Percentiles rank a stretch among this genome's conserved stretches.
Evolutionary conservation across 2,797 vertebrate genomes (phyloP).

Genomic region (Natrix natrix): DNA sequence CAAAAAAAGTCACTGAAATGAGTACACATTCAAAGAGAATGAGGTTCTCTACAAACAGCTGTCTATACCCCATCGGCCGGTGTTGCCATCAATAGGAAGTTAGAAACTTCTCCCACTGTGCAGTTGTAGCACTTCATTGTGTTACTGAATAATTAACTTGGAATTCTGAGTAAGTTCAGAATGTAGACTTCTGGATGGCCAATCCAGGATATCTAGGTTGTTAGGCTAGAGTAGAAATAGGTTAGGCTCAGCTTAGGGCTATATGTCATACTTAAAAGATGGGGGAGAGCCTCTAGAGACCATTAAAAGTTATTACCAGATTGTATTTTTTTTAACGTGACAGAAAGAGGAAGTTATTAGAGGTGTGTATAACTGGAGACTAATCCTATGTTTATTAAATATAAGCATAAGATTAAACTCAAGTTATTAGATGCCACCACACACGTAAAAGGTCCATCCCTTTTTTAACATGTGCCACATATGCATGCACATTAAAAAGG

Average conservation of each 20-base stretch:
- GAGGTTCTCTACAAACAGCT: background rate
- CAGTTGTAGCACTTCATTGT: background rate
- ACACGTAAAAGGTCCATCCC: background rate
- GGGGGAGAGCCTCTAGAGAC: background rate
- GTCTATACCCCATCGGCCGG: background rate
- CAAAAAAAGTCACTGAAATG: background rate
- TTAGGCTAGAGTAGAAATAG: background rate
- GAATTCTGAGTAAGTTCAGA: background rate
- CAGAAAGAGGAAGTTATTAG: background rate
- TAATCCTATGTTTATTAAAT: background rate
- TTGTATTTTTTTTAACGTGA: background rate
- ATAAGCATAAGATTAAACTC: too few species aligned
- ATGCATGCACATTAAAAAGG: background rate
- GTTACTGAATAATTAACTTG: conserved; percentile 9
- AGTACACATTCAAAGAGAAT: background rate
- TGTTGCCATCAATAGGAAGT: background rate
- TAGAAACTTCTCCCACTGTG: background rate
- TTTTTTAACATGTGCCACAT: background rate
- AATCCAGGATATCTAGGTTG: background rate
- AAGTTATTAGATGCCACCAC: background rate
- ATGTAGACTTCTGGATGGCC: background rate
- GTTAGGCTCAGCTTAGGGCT: background rate
- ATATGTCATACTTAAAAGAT: background rate
- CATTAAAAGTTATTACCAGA: background rate
- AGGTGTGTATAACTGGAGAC: background rate